Base-by-base conservation (phyloP, 2,113 vertebrate species). In the Lethenteron camtschaticum region DNA sequence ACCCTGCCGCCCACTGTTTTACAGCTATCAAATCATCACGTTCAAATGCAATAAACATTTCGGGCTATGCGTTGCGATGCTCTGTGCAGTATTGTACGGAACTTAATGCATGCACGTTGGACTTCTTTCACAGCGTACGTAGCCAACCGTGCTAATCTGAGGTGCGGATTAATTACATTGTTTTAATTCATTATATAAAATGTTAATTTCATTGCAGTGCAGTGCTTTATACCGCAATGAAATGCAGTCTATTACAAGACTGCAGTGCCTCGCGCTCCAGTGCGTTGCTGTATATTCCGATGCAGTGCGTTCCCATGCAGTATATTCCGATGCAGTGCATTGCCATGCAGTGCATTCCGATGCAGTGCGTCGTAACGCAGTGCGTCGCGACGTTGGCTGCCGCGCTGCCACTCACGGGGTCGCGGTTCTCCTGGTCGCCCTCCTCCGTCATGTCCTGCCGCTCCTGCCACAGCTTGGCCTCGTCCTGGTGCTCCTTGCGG, bases 391-490 rank as follows among this genome's bases (percentile, higher is more conserved):
- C 18, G n/a, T 9, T 11, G 70, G 12, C 12, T 11, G 41, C 24
- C 55, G 9, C 58, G 9, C 5, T 69, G 56, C 5, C 18, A 16
- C 86, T 81, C 77, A 89, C 87, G 1, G 81, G 79, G 68, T 84
- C 84, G 71, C 77, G 83, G 58, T 85, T 89, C 77, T 95, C 89
- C 77, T 90, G 86, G 70, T 92, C 88, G 2, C 80, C 81, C 56
- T 86, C 84, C 69, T 82, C 82, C 1, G 81, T 69, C 0, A 75
- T 70, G 75, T 11, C 73, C 2, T 84, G 87, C 74, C 89, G 83
- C 12, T 89, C 85, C 76, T 86, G 84, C 92, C 92, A 97, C 57
- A 96, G 81, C 1, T 95, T 94, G 77, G 92, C 92, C 73, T 97
- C 92, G 0, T 89, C 91, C 79, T 97, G 90, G 0, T 91, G 95